Evolutionary conservation across 2,888 invertebrate genomes (phyloP).

Genomic region (Ormia ochracea): DNA sequence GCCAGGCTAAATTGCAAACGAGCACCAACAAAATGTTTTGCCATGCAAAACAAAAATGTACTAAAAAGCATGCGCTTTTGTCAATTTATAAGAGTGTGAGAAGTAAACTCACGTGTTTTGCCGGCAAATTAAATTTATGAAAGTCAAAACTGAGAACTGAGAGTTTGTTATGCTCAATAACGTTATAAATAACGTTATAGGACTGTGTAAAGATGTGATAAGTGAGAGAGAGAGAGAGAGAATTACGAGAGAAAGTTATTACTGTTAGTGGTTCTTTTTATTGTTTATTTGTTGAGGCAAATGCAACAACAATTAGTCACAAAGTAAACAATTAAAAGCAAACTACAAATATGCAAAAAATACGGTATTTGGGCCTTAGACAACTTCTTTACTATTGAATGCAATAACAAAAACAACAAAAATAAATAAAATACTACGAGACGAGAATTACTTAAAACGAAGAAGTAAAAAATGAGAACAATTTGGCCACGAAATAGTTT

Average conservation of each 20-base stretch:
- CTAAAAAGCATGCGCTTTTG: conserved; percentile 51
- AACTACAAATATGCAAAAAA: neutral
- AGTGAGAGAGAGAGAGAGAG: neutral
- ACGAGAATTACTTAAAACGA: neutral
- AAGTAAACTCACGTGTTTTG: conserved; percentile 42
- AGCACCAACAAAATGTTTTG: neutral
- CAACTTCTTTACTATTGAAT: conserved; percentile 72
- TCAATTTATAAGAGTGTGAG: neutral
- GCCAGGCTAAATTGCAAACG: conserved; percentile 29
- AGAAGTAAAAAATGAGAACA: conserved; percentile 6
- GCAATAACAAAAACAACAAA: too few relatives aligned
- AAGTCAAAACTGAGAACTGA: neutral
- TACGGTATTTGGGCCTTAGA: conserved; percentile 69
- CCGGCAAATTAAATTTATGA: conserved; percentile 20
- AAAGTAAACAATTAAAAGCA: neutral
- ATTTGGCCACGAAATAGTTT: neutral
- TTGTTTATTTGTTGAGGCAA: neutral
- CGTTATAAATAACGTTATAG: conserved; percentile 46
- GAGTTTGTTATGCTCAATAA: neutral
- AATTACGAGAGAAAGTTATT: too few relatives aligned
- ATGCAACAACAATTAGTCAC: neutral
- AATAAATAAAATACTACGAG: neutral
- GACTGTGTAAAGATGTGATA: neutral
- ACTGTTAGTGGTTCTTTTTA: neutral
- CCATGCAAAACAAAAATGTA: neutral